A percentile compares a stretch with the other conserved stretches of the same genome.
phyloP scores from a whole-genome alignment of 2,113 vertebrate species.

The Leucopsar rothschildi region DNA sequence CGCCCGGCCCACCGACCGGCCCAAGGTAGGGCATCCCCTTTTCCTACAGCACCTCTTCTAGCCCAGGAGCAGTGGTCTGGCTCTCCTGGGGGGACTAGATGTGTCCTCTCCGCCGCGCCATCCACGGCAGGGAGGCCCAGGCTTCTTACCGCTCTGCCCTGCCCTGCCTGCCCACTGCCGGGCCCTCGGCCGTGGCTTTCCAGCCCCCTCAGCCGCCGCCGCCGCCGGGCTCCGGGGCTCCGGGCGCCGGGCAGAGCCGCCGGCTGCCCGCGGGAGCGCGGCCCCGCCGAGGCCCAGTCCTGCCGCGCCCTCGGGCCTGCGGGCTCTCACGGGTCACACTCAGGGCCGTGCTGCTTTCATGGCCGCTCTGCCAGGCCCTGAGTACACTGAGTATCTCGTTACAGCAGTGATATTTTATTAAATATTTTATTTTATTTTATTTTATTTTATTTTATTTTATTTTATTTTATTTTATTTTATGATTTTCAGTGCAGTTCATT shows the following conservation, averaged over 20 bases:
- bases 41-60: neutral
- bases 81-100: neutral
- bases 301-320: no score
- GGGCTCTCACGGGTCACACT: neutral
- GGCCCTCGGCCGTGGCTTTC: neutral
- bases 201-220: neutral
- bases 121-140: neutral
- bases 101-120: neutral
- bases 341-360: no score
- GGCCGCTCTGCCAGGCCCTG: neutral
- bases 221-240: neutral
- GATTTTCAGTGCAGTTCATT: neutral
- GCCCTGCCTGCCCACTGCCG: neutral
- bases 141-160: fast-evolving
- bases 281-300: no score
- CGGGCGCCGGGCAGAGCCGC: neutral
- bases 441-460: neutral
- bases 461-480: neutral
- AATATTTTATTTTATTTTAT: neutral
- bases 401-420: neutral
- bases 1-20: no score
- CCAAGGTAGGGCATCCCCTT: neutral
- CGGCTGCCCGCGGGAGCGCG: no score
- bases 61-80: neutral
- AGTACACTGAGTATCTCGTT: neutral